phyloP scores from a whole-genome alignment of 2,113 vertebrate genomes.

The Pseudorectes ferrugineus region DNA sequence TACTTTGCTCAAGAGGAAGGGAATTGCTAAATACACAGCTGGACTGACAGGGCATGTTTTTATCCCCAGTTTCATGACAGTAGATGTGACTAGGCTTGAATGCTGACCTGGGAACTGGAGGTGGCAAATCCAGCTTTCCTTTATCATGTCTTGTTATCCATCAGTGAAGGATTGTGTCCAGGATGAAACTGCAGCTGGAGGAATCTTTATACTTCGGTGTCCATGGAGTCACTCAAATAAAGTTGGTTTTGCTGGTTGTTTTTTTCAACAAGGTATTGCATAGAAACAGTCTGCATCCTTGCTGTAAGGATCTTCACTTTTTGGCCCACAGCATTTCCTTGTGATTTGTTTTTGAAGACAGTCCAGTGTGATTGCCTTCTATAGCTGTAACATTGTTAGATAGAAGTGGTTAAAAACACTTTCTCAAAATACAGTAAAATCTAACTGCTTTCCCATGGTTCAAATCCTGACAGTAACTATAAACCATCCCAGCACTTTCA shows the following conservation, averaged over 20 bases:
- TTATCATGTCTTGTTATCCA: background rate
- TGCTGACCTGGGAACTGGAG: background rate
- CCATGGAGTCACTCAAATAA: background rate
- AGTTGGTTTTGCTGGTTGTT: background rate
- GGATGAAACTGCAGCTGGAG: background rate
- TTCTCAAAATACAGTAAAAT: background rate
- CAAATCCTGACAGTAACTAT: background rate
- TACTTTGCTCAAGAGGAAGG: background rate
- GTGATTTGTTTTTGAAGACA: background rate
- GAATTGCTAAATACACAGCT: background rate
- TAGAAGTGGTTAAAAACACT: background rate
- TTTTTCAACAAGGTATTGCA: background rate
- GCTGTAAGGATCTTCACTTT: background rate
- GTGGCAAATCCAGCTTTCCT: background rate
- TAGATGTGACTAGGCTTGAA: background rate
- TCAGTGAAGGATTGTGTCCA: background rate
- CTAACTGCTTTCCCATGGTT: background rate
- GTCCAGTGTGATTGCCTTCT: background rate
- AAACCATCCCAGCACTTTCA: conserved; percentile 36
- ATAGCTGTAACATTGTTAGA: background rate
- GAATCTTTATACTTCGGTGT: background rate
- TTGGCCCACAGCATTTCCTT: background rate
- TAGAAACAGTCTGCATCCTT: background rate
- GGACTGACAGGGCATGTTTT: background rate
- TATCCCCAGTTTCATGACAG: background rate